Evolutionary conservation across 2,113 vertebrate genomes (phyloP), one percentile per base, ranked within the genome.

Genomic region (Ictalurus punctatus): DNA sequence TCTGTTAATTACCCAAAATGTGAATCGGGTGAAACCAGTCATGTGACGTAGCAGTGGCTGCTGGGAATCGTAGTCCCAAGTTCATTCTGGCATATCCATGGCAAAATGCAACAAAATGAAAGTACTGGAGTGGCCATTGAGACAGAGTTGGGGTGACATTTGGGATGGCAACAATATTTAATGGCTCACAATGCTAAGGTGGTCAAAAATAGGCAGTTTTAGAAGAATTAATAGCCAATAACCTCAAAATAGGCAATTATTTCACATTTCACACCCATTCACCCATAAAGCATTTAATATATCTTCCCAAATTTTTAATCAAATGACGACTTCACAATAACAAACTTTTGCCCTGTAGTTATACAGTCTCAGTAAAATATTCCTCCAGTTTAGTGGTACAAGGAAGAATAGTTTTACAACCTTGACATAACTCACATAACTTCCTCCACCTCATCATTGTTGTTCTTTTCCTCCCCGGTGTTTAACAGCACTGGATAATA

Each of bases 401-500:
- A 21, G 61, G 63, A 86, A 91, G 58, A 86, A 56, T 14, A 25
- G 37, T 73, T 3, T 40, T 3, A 73, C 58, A 67, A 82, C 89
- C 87, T 86, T 89, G 87, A 87, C 87, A 89, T 90, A 81, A 82
- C 76, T 87, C 74, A 59, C 87, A 90, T 87, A 89, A 6, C 85
- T 89, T 48, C 52, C 17, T 25, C 59, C 40, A 61, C 23, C 67
- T 83, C 88, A 90, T 86, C 89, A 67, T 48, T 69, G 30, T 21
- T 87, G 30, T 71, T 87, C 21, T 82, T 76, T 67, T 21, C 34
- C 19, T 87, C 12, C 14, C 25, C 84, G 44, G 40, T 44, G 40
- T 44, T 44, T 44, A 44, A 44, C 40, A 44, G 40, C 40, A 44
- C 21, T 37, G 4, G 48, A 85, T n/a, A 52, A 56, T 76, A 63